Conservation (phyloP, 2,113 vertebrate species). For the Tautogolabrus adspersus region DNA sequence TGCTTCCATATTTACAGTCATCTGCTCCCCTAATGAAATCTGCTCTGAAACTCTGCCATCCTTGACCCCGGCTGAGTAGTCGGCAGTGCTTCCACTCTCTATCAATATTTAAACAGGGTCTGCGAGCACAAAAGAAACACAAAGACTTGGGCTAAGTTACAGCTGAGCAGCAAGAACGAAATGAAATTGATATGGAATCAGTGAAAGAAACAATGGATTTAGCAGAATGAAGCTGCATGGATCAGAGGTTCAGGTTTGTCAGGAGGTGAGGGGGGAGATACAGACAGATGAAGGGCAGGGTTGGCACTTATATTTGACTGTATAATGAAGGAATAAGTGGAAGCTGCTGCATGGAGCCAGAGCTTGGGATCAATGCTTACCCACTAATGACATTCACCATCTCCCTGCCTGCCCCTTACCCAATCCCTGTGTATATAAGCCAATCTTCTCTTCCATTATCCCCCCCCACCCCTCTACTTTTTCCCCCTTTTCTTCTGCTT, state of each 20-base stretch:
- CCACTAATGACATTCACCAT: constrained; percentile 55
- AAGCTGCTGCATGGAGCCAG: constrained; percentile 47
- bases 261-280: constrained; percentile 27
- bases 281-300: constrained; percentile 32
- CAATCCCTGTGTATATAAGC: constrained; percentile 16
- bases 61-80: constrained; percentile 76
- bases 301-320: constrained; percentile 62
- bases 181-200: constrained; percentile 66
- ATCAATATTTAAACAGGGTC: constrained; percentile 83
- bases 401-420: constrained; percentile 19
- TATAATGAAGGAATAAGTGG: constrained; percentile 71
- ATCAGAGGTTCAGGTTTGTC: constrained; percentile 54
- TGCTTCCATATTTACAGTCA: constrained; percentile 69
- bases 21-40: constrained; percentile 68
- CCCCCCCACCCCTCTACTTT: background rate
- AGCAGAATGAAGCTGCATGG: constrained; percentile 40
- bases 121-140: constrained; percentile 67
- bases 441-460: constrained; percentile 25
- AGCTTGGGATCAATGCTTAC: constrained; percentile 58
- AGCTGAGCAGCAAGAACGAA: constrained; percentile 57
- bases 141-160: constrained; percentile 67
- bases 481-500: background rate
- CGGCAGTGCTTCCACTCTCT: constrained; percentile 68
- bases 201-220: constrained; percentile 71
- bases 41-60: constrained; percentile 64